Evolutionary conservation across 2,888 invertebrate genomes (phyloP).

Genomic region (Drosophila pseudotakahashii): DNA sequence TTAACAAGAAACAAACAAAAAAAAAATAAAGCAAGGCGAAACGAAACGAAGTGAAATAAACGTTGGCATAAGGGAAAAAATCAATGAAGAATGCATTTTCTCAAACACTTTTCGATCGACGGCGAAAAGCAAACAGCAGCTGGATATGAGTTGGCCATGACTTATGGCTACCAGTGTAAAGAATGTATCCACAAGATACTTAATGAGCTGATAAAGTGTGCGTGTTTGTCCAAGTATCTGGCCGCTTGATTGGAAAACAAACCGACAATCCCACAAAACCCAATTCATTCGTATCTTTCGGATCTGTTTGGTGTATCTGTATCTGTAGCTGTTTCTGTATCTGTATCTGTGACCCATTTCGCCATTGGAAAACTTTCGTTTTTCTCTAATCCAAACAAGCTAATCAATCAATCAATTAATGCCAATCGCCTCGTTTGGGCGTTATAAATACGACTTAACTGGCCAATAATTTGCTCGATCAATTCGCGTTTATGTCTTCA

Average conservation of each 20-base stretch:
- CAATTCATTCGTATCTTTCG: slow-evolving; percentile 47
- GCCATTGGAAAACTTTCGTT: slow-evolving; percentile 63
- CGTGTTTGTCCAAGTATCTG: slow-evolving; percentile 45
- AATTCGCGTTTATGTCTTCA: slow-evolving; percentile 59
- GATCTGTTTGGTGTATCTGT: slow-evolving; percentile 30
- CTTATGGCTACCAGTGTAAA: slow-evolving; percentile 45
- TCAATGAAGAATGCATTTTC: slow-evolving; percentile 73
- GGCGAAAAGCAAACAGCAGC: slow-evolving; percentile 60
- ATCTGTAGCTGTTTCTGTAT: slow-evolving; percentile 4
- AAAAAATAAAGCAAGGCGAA: slow-evolving; percentile 24
- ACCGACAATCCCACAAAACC: slow-evolving; percentile 21
- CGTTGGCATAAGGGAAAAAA: slow-evolving; percentile 45
- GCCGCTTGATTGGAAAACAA: slow-evolving; percentile 59
- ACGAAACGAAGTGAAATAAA: slow-evolving; percentile 9
- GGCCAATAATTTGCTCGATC: slow-evolving; percentile 70
- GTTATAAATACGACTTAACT: slow-evolving; percentile 51
- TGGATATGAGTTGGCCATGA: slow-evolving; percentile 56
- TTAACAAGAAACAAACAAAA: slow-evolving; percentile 76
- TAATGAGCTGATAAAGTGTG: slow-evolving; percentile 56
- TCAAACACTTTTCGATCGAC: slow-evolving; percentile 63
- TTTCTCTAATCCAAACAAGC: slow-evolving; percentile 73
- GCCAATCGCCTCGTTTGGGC: slow-evolving; percentile 55
- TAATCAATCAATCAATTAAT: slow-evolving; percentile 77
- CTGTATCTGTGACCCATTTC: slow-evolving; percentile 67
- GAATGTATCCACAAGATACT: slow-evolving; percentile 41